phyloP scores from a whole-genome alignment of 2,888 invertebrate species.

The Falcaria lacertinaria region DNA sequence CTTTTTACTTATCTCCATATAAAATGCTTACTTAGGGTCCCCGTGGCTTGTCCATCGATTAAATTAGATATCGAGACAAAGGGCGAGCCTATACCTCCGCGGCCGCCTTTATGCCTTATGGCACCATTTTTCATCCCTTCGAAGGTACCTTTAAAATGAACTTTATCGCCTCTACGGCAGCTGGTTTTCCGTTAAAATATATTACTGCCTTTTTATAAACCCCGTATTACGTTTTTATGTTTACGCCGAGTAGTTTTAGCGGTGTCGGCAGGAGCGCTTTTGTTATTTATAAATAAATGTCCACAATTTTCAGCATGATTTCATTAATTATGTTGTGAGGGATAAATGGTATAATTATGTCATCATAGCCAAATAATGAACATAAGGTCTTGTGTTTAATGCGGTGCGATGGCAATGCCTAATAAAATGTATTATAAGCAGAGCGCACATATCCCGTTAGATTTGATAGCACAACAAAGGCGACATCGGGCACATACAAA shows the following conservation, averaged over 20 bases:
- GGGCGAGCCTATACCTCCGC: slow-evolving; percentile 1
- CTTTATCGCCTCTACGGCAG: slow-evolving; percentile 52
- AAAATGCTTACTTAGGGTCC: slow-evolving; percentile 1
- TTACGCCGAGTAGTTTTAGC: slow-evolving; percentile 22
- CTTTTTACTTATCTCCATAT: background rate
- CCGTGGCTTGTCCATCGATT: slow-evolving; percentile 33
- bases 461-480: slow-evolving; percentile 51
- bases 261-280: slow-evolving; percentile 3
- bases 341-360: too few relatives aligned
- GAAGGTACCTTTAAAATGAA: slow-evolving; percentile 48
- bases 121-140: slow-evolving; percentile 38
- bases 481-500: slow-evolving; percentile 56
- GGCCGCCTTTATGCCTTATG: background rate
- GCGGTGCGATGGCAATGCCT: slow-evolving; percentile 6
- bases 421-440: slow-evolving; percentile 20
- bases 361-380: background rate
- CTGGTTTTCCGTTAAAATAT: slow-evolving; percentile 50
- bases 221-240: slow-evolving; percentile 29
- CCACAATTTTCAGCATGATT: too few relatives aligned
- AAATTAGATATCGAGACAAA: slow-evolving; percentile 40
- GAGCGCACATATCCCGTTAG: slow-evolving; percentile 36
- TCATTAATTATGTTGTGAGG: too few relatives aligned
- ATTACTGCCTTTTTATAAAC: slow-evolving; percentile 39
- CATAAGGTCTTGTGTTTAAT: background rate
- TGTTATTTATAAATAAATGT: background rate